Percentiles rank a stretch among this genome's conserved stretches.
Conservation (phyloP, 2,113 vertebrate genomes). For the Glaucomys volans region DNA sequence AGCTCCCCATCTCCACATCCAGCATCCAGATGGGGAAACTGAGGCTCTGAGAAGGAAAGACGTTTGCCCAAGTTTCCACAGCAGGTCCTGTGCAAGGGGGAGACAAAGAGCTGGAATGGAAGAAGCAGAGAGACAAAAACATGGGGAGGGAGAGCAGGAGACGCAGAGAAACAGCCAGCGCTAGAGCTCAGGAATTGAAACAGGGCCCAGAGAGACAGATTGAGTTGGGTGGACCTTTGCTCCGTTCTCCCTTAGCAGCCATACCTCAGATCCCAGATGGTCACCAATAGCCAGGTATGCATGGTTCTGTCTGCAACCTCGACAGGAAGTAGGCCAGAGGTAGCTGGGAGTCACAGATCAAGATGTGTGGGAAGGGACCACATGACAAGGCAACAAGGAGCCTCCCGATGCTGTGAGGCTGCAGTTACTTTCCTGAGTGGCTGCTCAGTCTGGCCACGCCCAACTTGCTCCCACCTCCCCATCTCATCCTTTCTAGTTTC, state of each 20-base stretch:
- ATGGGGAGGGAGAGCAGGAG: not conserved
- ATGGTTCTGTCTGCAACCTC: not conserved
- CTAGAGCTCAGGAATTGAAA: not conserved
- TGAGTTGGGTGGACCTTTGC: not conserved
- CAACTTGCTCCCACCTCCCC: not conserved
- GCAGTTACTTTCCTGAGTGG: not conserved
- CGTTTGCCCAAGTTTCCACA: not conserved
- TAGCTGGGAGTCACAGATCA: not conserved
- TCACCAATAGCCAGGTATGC: not conserved
- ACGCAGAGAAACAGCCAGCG: not conserved
- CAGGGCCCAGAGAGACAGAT: not conserved
- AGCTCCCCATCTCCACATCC: not conserved
- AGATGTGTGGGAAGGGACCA: not conserved
- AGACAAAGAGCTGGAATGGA: not conserved
- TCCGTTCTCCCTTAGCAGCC: not conserved
- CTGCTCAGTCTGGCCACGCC: not conserved
- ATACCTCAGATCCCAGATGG: not conserved
- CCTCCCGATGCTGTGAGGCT: not conserved
- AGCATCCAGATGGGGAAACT: not conserved
- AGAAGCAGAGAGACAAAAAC: not conserved
- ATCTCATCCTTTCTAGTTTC: not conserved
- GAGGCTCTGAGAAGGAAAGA: slow-evolving; percentile 42
- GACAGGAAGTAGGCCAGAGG: not conserved
- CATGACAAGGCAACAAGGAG: not conserved
- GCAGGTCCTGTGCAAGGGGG: not conserved